These are phyloP conservation scores for Brevimyrus niger DNA, from an alignment of 2,113 vertebrate genomes.

Conservation along the genomic window DNA sequence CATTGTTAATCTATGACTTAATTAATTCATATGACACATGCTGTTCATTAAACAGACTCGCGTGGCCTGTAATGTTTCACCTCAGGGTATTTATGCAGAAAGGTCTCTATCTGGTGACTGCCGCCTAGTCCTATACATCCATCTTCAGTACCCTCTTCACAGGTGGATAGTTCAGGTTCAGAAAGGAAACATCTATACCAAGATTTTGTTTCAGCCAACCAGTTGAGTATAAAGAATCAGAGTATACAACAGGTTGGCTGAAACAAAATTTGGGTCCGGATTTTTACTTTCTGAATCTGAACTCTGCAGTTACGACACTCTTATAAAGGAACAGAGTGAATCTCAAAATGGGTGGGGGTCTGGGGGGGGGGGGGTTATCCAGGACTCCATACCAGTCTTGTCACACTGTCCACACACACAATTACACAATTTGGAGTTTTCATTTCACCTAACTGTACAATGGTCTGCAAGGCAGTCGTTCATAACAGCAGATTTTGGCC, in stretches of 20 bases:
- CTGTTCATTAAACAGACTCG: not conserved
- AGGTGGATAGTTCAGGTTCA: not conserved
- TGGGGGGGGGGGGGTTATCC: not conserved
- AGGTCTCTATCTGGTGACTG: not conserved
- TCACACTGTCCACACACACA: not conserved
- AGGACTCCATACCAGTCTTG: not conserved
- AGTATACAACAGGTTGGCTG: not conserved
- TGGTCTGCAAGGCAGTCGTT: not conserved
- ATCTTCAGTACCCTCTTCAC: not conserved
- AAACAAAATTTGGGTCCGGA: not conserved
- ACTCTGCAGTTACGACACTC: not conserved
- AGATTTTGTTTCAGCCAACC: too few relatives aligned
- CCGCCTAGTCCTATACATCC: not conserved
- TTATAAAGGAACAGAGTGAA: not conserved
- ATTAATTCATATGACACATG: not conserved
- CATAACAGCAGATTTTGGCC: not conserved
- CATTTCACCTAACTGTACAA: not conserved
- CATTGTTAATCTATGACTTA: not conserved
- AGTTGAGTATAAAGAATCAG: not conserved
- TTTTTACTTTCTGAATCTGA: not conserved
- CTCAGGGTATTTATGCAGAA: not conserved
- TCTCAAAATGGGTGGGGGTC: not conserved
- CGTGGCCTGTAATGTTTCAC: not conserved
- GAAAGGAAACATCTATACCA: not conserved
- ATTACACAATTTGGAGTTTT: not conserved